phyloP scores from a whole-genome alignment of 2,113 vertebrate genomes.

The Mungos mungo region DNA sequence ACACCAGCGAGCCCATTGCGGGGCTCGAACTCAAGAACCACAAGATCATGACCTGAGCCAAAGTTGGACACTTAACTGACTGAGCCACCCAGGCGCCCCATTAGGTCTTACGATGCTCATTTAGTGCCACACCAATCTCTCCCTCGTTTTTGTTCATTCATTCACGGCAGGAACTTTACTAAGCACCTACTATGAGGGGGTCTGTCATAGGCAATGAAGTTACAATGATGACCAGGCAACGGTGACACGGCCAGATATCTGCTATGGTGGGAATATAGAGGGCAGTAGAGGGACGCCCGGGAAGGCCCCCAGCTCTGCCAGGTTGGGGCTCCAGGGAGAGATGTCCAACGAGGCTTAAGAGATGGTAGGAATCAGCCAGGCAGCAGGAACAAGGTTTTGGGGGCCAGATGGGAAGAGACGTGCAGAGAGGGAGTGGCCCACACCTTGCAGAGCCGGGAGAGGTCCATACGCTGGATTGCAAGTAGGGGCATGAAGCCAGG shows the following conservation, averaged over 20 bases:
- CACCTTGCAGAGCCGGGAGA: background rate
- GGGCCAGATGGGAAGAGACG: rapidly evolving
- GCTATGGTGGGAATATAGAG: background rate
- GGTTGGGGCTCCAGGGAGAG: background rate
- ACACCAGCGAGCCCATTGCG: background rate
- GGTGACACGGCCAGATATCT: background rate
- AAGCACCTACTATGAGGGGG: background rate
- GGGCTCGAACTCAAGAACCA: background rate
- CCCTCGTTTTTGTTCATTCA: background rate
- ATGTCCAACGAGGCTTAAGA: background rate
- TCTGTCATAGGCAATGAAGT: background rate
- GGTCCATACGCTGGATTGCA: background rate
- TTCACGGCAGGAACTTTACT: background rate
- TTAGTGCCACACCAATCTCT: background rate
- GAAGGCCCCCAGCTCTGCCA: background rate
- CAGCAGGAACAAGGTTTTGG: background rate
- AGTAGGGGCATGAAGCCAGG: background rate
- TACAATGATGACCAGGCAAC: background rate
- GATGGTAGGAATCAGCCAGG: background rate
- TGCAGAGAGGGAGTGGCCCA: background rate
- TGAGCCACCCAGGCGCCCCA: background rate
- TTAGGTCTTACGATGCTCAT: background rate
- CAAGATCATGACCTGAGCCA: background rate
- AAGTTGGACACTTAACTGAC: background rate
- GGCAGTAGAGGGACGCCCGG: rapidly evolving